Evolutionary conservation across 1,140 invertebrate genomes (phyloP), one percentile per base, ranked within the genome.

Genomic region (Drosophila orena): DNA sequence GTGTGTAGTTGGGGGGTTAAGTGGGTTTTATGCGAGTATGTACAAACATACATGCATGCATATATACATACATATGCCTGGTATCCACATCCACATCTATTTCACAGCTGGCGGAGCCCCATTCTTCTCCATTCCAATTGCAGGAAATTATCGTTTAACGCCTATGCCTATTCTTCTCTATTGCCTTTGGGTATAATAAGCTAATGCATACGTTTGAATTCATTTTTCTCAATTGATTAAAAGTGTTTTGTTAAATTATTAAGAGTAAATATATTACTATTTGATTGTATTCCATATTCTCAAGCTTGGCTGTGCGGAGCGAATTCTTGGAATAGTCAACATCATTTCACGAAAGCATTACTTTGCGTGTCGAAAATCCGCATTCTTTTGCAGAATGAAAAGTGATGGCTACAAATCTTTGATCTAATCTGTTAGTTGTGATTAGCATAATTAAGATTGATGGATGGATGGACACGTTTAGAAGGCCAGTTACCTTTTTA

Each of bases 121-220:
- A 15, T 53, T 55, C 46, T 20, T 56, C n/a, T 46, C 17, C 4
- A 22, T 27, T 20, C 35, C 62, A 69, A 69, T 56, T 70, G 52
- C 50, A 64, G 66, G 66, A 70, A 70, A 70, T 70, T 4, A 38
- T 70, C 66, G 66, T 46, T 70, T 56, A 69, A 70, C 50, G 66
- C 62, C 65, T 30, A 37, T 44, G n/a, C 22, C 30, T 46, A 8
- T 10, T 47, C 6, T 27, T 27, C 22, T n/a, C 46, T 47, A 27
- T 27, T n/a, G 44, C 44, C 22, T 8, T 27, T n/a, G 44, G 14
- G 14, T 10, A 10, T 47, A 3, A 24, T 46, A 17, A 7, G 44
- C 6, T 43, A 11, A 43, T 4, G 42, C 8, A 17, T 17, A 1
- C 10, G 22, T 20, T 20, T 20, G 11, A 20, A 4, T 11, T 17